phyloP scores from a whole-genome alignment of 2,797 vertebrate genomes.

The Ara ararauna region DNA sequence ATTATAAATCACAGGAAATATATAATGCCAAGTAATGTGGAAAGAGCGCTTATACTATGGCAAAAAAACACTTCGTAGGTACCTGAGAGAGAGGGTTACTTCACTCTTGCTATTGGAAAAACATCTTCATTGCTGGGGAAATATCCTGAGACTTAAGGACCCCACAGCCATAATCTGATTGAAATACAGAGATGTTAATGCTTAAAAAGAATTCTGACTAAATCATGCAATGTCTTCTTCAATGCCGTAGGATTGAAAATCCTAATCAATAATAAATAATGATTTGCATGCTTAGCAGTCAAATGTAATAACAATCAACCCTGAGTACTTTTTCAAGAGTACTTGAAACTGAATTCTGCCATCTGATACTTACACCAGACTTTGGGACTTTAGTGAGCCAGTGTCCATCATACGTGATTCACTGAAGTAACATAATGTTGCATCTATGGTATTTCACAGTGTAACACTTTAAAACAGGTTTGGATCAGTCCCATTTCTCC shows the following conservation, averaged over 20 bases:
- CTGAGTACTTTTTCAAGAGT: neutral
- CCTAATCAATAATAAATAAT: slow-evolving; percentile 10
- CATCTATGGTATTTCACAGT: neutral
- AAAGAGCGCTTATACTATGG: neutral
- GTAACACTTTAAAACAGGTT: neutral
- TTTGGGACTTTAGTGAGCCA: neutral
- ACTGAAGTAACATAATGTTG: neutral
- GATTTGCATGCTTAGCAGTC: neutral
- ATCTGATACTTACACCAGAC: neutral
- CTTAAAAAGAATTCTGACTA: neutral
- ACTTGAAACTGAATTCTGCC: slow-evolving; percentile 5
- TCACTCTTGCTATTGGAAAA: neutral
- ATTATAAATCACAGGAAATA: neutral
- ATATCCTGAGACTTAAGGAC: neutral
- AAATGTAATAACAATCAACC: neutral
- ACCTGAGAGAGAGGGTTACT: neutral
- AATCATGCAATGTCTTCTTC: neutral
- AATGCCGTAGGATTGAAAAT: slow-evolving; percentile 7
- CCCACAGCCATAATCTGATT: neutral
- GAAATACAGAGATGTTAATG: neutral
- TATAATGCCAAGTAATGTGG: neutral
- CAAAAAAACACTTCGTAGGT: neutral
- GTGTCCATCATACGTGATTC: neutral
- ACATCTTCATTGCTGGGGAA: neutral
- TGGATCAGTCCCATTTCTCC: neutral